Evolutionary conservation across 2,888 invertebrate species (phyloP).

Genomic region (Neria commutata): DNA sequence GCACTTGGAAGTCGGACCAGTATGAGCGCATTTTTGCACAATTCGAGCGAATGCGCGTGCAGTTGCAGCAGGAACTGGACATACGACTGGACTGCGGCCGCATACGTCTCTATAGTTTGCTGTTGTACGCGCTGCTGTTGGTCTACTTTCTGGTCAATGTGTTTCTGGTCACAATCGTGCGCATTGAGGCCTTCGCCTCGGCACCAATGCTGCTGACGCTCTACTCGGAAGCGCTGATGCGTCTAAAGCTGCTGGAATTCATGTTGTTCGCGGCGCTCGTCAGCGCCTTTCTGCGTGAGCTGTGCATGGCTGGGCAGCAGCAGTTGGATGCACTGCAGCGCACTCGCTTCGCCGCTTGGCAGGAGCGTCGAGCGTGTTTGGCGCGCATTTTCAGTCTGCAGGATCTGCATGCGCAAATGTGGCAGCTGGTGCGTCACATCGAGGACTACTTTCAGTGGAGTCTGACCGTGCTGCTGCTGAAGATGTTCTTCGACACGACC

Average conservation of each 20-base stretch:
- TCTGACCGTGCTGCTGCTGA: conserved; percentile 36
- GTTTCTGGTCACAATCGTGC: neutral
- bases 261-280: conserved; percentile 32
- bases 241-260: conserved; percentile 42
- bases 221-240: conserved; percentile 5
- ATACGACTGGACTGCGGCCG: conserved; percentile 22
- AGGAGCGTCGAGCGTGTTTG: conserved; percentile 20
- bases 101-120: conserved; percentile 24
- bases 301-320: conserved; percentile 16
- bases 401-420: conserved; percentile 41
- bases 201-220: neutral
- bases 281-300: conserved; percentile 34
- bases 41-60: conserved; percentile 15
- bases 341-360: conserved; percentile 23
- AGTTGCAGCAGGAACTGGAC: conserved; percentile 14
- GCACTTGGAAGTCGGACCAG: conserved; percentile 23
- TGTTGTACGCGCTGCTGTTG: neutral
- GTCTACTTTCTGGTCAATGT: conserved; percentile 14
- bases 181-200: neutral
- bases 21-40: conserved; percentile 24
- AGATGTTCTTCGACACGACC: conserved; percentile 41
- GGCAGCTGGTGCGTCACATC: conserved; percentile 34
- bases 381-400: conserved; percentile 32
- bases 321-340: conserved; percentile 32
- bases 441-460: conserved; percentile 43